A percentile compares a stretch with the other conserved stretches of the same genome.
phyloP scores from a whole-genome alignment of 92 coral and sea anemone species.

The Umimayanthus kanabou region DNA sequence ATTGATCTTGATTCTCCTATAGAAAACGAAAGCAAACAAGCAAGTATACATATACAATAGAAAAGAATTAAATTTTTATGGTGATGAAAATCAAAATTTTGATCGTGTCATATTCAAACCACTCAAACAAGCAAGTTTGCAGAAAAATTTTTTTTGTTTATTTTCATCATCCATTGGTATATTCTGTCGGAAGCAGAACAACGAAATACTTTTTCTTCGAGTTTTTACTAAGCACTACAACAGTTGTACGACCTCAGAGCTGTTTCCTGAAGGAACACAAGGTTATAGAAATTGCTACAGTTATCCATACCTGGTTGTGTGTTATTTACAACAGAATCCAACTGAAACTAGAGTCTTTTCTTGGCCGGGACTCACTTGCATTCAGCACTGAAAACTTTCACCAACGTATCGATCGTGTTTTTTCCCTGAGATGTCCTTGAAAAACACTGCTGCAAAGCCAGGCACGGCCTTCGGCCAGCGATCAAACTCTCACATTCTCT shows the following conservation, averaged over 20 bases:
- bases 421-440: not conserved
- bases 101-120: no score
- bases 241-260: no score
- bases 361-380: not conserved
- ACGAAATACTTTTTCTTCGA: no score
- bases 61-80: not conserved
- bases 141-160: no score
- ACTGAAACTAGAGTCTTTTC: not conserved
- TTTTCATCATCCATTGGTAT: no score
- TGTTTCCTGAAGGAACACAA: no score
- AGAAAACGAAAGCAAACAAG: constrained; percentile 4
- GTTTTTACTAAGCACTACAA: no score
- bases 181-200: no score
- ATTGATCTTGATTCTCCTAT: not conserved
- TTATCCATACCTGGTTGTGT: no score
- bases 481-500: not conserved
- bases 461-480: not conserved
- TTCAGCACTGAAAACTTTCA: not conserved
- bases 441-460: constrained; percentile 2
- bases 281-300: no score
- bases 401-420: not conserved
- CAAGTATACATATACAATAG: not conserved
- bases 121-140: no score
- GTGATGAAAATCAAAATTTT: no score
- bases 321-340: not conserved